Conservation (phyloP, 2,888 invertebrate species). For the Leptopilina syphax region DNA sequence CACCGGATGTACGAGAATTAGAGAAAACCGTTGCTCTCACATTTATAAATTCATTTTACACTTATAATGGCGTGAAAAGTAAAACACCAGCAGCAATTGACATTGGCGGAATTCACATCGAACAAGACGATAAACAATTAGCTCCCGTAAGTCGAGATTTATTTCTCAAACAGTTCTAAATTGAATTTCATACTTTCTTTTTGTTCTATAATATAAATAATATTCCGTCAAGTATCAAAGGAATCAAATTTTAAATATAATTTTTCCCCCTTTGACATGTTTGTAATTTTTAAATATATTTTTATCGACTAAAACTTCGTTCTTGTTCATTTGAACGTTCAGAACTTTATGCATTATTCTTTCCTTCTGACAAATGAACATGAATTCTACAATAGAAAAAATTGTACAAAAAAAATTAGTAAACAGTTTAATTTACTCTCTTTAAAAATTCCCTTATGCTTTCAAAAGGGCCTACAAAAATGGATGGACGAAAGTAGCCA, state of each 20-base stretch:
- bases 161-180: not conserved
- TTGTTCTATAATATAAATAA: too few relatives aligned
- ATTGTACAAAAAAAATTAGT: too few relatives aligned
- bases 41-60: slow-evolving; percentile 53
- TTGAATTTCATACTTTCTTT: slow-evolving; percentile 46
- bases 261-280: too few relatives aligned
- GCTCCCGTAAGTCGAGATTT: not conserved
- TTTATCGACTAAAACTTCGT: too few relatives aligned
- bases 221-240: too few relatives aligned
- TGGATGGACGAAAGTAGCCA: slow-evolving; percentile 64
- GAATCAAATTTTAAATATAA: too few relatives aligned
- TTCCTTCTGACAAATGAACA: too few relatives aligned
- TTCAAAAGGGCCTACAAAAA: slow-evolving; percentile 59
- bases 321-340: too few relatives aligned
- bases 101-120: slow-evolving; percentile 56
- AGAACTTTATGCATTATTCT: too few relatives aligned
- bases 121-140: slow-evolving; percentile 43
- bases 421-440: too few relatives aligned
- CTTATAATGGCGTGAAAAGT: slow-evolving; percentile 51
- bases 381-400: too few relatives aligned
- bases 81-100: slow-evolving; percentile 52
- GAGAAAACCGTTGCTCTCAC: slow-evolving; percentile 76
- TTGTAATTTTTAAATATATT: too few relatives aligned
- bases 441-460: not conserved
- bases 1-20: slow-evolving; percentile 75